Percentiles rank a stretch among this genome's conserved stretches.
These are phyloP conservation scores for Pedicia rivosa DNA, from an alignment of 2,888 invertebrate genomes.

Conservation along the genomic window DNA sequence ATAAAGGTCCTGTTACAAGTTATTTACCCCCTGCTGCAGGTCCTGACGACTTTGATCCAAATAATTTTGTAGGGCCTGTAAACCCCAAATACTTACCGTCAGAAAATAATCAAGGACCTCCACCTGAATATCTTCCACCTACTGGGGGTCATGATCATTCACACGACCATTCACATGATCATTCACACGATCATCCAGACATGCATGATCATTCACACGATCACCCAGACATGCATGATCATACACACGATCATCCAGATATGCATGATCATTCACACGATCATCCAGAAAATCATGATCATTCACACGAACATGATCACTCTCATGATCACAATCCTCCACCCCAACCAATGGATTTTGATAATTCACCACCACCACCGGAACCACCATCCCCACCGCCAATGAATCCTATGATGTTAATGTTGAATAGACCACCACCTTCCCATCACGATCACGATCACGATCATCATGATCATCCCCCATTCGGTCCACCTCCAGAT, in stretches of 20 bases:
- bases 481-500: too few species aligned
- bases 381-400: background rate
- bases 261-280: slow-evolving; percentile 2
- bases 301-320: slow-evolving; percentile 10
- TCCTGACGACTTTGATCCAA: slow-evolving; percentile 12
- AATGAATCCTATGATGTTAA: background rate
- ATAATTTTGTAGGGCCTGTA: slow-evolving; percentile 17
- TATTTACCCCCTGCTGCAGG: slow-evolving; percentile 26
- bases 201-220: slow-evolving; percentile 3
- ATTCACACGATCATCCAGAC: background rate
- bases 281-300: slow-evolving; percentile 1
- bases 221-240: slow-evolving; percentile 1
- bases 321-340: slow-evolving; percentile 12
- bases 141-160: background rate
- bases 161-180: background rate
- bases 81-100: slow-evolving; percentile 15
- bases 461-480: slow-evolving; percentile 9
- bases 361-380: background rate
- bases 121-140: slow-evolving; percentile 6
- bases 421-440: slow-evolving; percentile 6
- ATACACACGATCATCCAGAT: background rate
- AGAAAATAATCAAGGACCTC: slow-evolving; percentile 1
- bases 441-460: slow-evolving; percentile 20
- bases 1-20: slow-evolving; percentile 20
- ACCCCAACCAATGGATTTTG: slow-evolving; percentile 11